These are phyloP conservation scores for Anseranas semipalmata DNA, from an alignment of 2,113 vertebrate species.

Conservation along the genomic window DNA sequence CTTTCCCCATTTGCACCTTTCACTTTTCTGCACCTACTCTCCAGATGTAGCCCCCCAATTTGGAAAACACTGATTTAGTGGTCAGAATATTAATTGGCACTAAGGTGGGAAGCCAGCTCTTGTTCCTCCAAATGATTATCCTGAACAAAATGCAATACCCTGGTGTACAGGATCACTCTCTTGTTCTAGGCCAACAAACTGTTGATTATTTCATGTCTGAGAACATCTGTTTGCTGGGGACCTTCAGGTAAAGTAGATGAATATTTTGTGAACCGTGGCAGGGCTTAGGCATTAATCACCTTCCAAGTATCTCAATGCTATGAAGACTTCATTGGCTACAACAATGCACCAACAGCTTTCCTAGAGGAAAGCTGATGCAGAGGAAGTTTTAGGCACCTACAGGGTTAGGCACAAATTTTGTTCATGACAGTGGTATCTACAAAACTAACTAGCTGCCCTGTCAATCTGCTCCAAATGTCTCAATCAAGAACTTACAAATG, in stretches of 20 bases:
- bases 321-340: not conserved
- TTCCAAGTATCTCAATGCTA: not conserved
- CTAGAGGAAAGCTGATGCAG: not conserved
- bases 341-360: not conserved
- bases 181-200: not conserved
- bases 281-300: not conserved
- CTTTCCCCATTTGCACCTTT: not conserved
- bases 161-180: not conserved
- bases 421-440: not conserved
- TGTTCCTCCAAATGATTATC: not conserved
- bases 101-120: not conserved
- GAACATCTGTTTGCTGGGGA: not conserved
- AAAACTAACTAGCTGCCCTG: slow-evolving; percentile 3
- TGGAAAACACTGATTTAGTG: not conserved
- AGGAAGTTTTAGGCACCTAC: not conserved
- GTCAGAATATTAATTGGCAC: not conserved
- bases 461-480: not conserved
- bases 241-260: not conserved
- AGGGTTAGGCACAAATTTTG: not conserved
- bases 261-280: not conserved
- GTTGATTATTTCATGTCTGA: slow-evolving; percentile 17
- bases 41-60: not conserved
- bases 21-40: not conserved
- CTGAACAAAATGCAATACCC: not conserved
- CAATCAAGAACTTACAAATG: not conserved